Percentiles rank a stretch among this genome's conserved stretches.
Conservation (phyloP, 2,888 invertebrate genomes). For the Aphidius colemani region DNA sequence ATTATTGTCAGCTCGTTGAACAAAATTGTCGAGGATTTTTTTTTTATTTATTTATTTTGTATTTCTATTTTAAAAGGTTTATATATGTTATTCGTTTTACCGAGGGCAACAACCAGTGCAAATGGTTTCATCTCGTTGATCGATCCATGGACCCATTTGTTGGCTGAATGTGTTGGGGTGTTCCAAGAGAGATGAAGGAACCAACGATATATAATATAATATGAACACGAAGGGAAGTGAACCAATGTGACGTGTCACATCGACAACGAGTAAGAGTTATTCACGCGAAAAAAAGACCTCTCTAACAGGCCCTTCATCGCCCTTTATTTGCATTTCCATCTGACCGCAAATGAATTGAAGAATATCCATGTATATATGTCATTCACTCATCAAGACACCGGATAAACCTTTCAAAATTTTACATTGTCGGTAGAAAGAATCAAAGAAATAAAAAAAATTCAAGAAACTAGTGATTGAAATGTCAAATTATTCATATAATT, state of each 20-base stretch:
- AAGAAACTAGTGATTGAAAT: too few species aligned
- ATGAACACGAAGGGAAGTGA: conserved; percentile 16
- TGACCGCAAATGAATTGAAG: conserved; percentile 28
- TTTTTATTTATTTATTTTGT: too few species aligned
- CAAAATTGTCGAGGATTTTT: conserved; percentile 4
- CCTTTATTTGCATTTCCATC: conserved; percentile 40
- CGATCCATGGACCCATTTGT: conserved; percentile 7
- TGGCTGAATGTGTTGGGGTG: neutral
- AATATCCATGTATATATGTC: neutral
- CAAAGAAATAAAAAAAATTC: too few species aligned
- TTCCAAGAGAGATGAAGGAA: neutral
- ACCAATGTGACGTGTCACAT: conserved; percentile 39
- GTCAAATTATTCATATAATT: too few species aligned
- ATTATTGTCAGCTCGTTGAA: conserved; percentile 29
- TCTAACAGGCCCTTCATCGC: conserved; percentile 12
- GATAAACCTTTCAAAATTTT: conserved; percentile 1
- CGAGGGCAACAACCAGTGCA: too few species aligned
- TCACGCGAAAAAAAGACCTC: conserved; percentile 29
- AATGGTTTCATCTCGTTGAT: neutral
- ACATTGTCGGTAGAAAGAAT: neutral
- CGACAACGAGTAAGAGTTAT: conserved; percentile 29
- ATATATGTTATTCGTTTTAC: too few species aligned
- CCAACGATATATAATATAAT: neutral
- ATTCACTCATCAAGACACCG: conserved; percentile 15
- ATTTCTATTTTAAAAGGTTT: too few species aligned